phyloP scores from a whole-genome alignment of 2,888 invertebrate species.

The Euphydryas editha region DNA sequence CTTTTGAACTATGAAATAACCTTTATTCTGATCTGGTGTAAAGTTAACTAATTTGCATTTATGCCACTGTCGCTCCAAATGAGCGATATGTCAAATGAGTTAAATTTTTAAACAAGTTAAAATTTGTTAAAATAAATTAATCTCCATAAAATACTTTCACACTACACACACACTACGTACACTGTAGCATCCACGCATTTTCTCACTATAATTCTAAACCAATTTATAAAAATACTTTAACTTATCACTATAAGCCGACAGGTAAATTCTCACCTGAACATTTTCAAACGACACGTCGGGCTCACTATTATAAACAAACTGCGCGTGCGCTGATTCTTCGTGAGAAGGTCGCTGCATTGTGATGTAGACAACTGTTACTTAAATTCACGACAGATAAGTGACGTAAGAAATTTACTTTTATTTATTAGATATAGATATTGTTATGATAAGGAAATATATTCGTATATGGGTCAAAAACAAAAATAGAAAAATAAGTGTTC shows the following conservation, averaged over 20 bases:
- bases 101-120: no score
- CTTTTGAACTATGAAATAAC: no score
- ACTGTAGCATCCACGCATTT: background rate
- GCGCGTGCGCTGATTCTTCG: conserved; percentile 37
- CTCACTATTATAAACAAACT: conserved; percentile 45
- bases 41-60: no score
- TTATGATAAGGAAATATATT: no score
- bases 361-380: conserved; percentile 37
- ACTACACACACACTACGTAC: no score
- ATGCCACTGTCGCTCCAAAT: no score
- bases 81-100: no score
- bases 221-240: background rate
- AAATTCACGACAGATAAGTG: conserved; percentile 34
- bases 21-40: no score
- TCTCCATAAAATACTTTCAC: background rate
- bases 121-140: background rate
- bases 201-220: background rate
- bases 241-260: conserved; percentile 11
- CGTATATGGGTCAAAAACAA: no score
- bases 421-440: conserved; percentile 21
- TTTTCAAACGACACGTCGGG: conserved; percentile 44
- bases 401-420: conserved; percentile 30
- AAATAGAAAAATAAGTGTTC: no score
- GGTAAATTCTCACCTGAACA: conserved; percentile 47
- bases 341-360: conserved; percentile 43